These are phyloP conservation scores for Cladopsammia gracilis DNA, from an alignment of 64 coral and sea anemone species.

Conservation along the genomic window DNA sequence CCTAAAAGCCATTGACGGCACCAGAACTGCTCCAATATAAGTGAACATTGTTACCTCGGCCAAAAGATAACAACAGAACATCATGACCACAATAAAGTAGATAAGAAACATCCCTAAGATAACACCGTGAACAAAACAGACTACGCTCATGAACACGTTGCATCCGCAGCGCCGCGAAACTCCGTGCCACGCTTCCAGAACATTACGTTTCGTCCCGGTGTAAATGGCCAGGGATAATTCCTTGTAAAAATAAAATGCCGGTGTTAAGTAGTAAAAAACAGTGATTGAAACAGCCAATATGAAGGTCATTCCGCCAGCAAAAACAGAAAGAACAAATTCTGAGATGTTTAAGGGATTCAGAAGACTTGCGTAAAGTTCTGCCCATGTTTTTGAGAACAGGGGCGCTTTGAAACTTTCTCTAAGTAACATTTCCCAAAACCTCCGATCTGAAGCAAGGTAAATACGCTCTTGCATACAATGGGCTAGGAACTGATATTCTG, in stretches of 20 bases:
- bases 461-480: conserved; percentile 46
- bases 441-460: conserved; percentile 17
- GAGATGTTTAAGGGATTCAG: not conserved
- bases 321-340: not conserved
- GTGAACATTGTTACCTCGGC: conserved; percentile 66
- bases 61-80: conserved; percentile 49
- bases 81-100: conserved; percentile 16
- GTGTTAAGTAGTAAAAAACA: conserved; percentile 28
- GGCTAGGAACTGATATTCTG: conserved; percentile 33
- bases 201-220: not conserved
- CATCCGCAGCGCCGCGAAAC: not conserved
- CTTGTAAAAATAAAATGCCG: conserved; percentile 61
- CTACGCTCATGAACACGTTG: not conserved
- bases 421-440: conserved; percentile 35
- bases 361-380: not conserved
- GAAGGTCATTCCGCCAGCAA: not conserved
- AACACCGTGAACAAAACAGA: conserved; percentile 4
- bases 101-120: not conserved
- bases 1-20: conserved; percentile 43
- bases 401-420: conserved; percentile 15
- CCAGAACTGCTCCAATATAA: conserved; percentile 25
- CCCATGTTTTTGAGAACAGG: not conserved
- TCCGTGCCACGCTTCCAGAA: not conserved
- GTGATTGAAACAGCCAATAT: not conserved
- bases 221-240: conserved; percentile 18